phyloP scores from a whole-genome alignment of 1,140 invertebrate species.

The Drosophila punjabiensis region DNA sequence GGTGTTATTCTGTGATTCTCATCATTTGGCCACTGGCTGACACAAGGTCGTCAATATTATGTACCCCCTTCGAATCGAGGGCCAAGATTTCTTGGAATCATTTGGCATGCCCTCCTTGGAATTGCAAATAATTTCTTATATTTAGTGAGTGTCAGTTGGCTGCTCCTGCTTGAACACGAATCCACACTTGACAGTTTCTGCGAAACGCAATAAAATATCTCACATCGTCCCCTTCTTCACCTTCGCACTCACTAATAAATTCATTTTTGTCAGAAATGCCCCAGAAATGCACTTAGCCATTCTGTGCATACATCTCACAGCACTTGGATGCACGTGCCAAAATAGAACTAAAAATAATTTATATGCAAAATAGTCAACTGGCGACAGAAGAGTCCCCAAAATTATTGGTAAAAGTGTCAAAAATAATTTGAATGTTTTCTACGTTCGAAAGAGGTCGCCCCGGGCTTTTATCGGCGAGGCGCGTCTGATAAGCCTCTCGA shows the following conservation, averaged over 20 bases:
- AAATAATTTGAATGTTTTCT: conserved; percentile 45
- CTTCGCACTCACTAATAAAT: conserved; percentile 55
- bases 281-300: conserved; percentile 52
- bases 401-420: conserved; percentile 48
- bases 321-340: conserved; percentile 43
- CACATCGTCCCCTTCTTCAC: conserved; percentile 4
- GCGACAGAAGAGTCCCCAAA: conserved; percentile 46
- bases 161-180: conserved; percentile 54
- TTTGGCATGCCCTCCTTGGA: conserved; percentile 5
- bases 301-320: conserved; percentile 23
- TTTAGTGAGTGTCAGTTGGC: conserved; percentile 23
- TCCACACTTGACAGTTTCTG: conserved; percentile 51
- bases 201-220: conserved; percentile 55
- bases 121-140: conserved; percentile 21
- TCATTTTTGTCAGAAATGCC: conserved; percentile 45
- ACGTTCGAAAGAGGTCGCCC: conserved; percentile 2
- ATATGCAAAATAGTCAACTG: conserved; percentile 36
- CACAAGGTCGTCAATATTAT: conserved; percentile 14
- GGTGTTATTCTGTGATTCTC: background rate
- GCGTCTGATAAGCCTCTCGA: conserved; percentile 56
- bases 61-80: background rate
- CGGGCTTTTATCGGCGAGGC: conserved; percentile 27
- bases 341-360: conserved; percentile 50
- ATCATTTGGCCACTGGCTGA: conserved; percentile 6
- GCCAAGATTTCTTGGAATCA: conserved; percentile 26